A percentile compares a stretch with the other conserved stretches of the same genome.
These are phyloP conservation scores for Ypsolopha sequella DNA, from an alignment of 2,888 invertebrate species.

Conservation along the genomic window DNA sequence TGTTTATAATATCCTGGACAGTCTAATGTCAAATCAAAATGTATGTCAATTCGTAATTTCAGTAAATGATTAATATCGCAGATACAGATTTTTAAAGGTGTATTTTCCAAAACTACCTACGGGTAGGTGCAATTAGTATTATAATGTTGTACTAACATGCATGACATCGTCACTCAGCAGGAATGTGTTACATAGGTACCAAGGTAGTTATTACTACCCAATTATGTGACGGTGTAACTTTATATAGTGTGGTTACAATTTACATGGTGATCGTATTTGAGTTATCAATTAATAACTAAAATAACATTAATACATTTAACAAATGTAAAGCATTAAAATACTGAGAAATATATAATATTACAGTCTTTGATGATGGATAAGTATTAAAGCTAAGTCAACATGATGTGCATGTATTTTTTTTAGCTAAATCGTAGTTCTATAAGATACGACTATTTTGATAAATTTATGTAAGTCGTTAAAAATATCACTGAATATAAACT, in stretches of 20 bases:
- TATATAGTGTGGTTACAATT: background rate
- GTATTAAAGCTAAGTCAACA: constrained; percentile 9
- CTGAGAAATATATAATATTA: constrained; percentile 15
- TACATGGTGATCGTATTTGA: background rate
- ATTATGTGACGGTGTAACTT: background rate
- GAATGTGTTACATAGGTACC: too few species aligned
- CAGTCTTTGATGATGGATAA: constrained; percentile 22
- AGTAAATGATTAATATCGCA: too few species aligned
- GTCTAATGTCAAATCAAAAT: too few species aligned
- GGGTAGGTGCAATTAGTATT: too few species aligned
- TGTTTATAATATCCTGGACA: too few species aligned
- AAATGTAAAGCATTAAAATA: constrained; percentile 23
- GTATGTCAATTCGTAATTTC: too few species aligned
- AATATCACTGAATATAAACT: constrained; percentile 1
- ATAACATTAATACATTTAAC: constrained; percentile 11
- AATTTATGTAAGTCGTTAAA: background rate
- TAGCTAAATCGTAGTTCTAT: constrained; percentile 2
- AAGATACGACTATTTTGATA: background rate
- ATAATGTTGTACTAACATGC: too few species aligned
- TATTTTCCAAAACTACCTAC: too few species aligned
- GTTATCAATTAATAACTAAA: constrained; percentile 13
- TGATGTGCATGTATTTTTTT: constrained; percentile 1
- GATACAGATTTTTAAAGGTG: too few species aligned
- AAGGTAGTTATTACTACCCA: too few species aligned
- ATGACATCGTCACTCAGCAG: too few species aligned